Evolutionary conservation across 2,888 invertebrate genomes (phyloP).

Genomic region (Drosophila vallismaia): DNA sequence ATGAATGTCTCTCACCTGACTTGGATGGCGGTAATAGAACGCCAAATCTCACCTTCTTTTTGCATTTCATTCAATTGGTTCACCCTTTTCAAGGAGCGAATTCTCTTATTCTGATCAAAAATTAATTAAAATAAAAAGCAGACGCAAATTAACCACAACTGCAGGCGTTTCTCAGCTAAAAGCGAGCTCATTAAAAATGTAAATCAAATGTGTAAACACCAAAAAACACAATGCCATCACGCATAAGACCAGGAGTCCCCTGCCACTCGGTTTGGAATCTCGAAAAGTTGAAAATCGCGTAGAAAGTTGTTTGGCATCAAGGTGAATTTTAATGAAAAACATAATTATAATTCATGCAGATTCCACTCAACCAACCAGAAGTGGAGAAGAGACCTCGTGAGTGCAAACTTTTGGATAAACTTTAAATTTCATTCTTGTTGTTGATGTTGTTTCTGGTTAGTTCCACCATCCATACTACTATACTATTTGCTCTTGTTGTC

Average conservation of each 20-base stretch:
- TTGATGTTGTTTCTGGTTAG: slow-evolving; percentile 33
- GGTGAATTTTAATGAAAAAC: slow-evolving; percentile 77
- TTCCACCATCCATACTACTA: slow-evolving; percentile 25
- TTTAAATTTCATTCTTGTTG: slow-evolving; percentile 61
- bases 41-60: not conserved
- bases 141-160: not conserved
- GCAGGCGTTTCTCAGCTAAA: slow-evolving; percentile 10
- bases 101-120: slow-evolving; percentile 8
- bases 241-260: slow-evolving; percentile 29
- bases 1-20: slow-evolving; percentile 30
- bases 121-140: slow-evolving; percentile 63
- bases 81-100: slow-evolving; percentile 18
- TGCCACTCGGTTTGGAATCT: slow-evolving; percentile 10
- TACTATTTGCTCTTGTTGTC: slow-evolving; percentile 63
- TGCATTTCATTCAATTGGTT: slow-evolving; percentile 44
- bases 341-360: slow-evolving; percentile 78
- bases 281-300: slow-evolving; percentile 62
- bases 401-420: slow-evolving; percentile 66
- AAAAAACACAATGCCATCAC: slow-evolving; percentile 53
- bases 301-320: slow-evolving; percentile 48
- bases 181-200: slow-evolving; percentile 73
- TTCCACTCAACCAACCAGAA: slow-evolving; percentile 48
- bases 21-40: not conserved
- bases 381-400: slow-evolving; percentile 16
- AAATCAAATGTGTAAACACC: slow-evolving; percentile 47